Evolutionary conservation across 2,113 vertebrate species (phyloP).

Genomic region (Coregonus clupeaformis): DNA sequence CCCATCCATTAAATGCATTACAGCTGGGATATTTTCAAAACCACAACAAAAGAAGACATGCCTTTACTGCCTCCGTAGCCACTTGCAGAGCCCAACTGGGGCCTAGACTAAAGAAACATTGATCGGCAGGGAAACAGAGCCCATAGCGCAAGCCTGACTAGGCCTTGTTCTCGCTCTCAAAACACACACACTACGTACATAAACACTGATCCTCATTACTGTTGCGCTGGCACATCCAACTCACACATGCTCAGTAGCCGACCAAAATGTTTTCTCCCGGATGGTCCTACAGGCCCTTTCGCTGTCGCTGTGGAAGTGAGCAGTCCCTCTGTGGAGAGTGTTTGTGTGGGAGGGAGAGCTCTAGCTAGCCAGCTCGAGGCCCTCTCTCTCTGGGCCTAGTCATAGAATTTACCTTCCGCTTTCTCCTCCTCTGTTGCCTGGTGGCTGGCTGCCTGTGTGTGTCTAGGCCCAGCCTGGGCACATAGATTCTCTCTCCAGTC

Average conservation of each 20-base stretch:
- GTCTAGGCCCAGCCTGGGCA: slow-evolving; percentile 39
- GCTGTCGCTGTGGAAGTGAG: slow-evolving; percentile 30
- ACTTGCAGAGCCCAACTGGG: slow-evolving; percentile 38
- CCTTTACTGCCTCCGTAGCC: slow-evolving; percentile 36
- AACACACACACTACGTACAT: slow-evolving; percentile 43
- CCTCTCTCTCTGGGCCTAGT: slow-evolving; percentile 39
- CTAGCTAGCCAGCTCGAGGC: slow-evolving; percentile 13
- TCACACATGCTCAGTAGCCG: slow-evolving; percentile 49
- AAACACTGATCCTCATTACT: slow-evolving; percentile 30
- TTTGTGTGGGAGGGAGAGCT: slow-evolving; percentile 35
- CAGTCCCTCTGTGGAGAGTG: slow-evolving; percentile 39
- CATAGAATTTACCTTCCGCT: slow-evolving; percentile 40
- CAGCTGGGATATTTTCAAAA: slow-evolving; percentile 25
- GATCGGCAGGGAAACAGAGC: slow-evolving; percentile 46
- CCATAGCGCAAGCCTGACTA: slow-evolving; percentile 45
- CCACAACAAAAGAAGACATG: slow-evolving; percentile 35
- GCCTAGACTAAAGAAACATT: slow-evolving; percentile 48
- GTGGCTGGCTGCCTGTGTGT: slow-evolving; percentile 27
- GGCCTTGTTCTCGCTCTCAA: slow-evolving; percentile 42
- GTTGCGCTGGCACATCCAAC: slow-evolving; percentile 33
- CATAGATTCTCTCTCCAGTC: slow-evolving; percentile 45
- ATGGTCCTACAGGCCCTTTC: slow-evolving; percentile 44
- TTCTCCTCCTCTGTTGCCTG: slow-evolving; percentile 30
- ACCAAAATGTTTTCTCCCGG: slow-evolving; percentile 53
- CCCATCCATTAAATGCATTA: background rate